A percentile compares a stretch with the other conserved stretches of the same genome.
phyloP scores from a whole-genome alignment of 2,113 vertebrate genomes.

The Pelobates fuscus region DNA sequence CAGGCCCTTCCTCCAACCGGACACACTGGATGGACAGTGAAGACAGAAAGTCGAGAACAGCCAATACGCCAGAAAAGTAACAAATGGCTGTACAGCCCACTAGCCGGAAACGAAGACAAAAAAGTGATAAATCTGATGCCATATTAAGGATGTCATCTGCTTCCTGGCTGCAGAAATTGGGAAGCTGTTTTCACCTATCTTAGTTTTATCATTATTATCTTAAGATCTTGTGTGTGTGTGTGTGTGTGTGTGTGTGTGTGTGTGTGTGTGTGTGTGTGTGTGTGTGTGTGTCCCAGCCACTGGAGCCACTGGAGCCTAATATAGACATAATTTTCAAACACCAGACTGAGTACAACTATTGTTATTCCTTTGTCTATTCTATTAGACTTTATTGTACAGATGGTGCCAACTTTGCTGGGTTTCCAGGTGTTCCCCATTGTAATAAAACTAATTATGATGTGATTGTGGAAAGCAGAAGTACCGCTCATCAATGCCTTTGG shows the following conservation, averaged over 20 bases:
- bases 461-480: too few species aligned
- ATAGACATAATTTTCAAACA: too few species aligned
- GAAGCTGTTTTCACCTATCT: slow-evolving; percentile 67
- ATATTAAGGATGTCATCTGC: slow-evolving; percentile 78
- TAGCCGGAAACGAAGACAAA: slow-evolving; percentile 76
- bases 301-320: slow-evolving; percentile 14
- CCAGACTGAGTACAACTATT: background rate
- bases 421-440: too few species aligned
- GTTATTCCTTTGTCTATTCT: slow-evolving; percentile 36
- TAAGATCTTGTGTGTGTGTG: too few species aligned
- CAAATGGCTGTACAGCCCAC: slow-evolving; percentile 73
- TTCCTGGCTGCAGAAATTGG: slow-evolving; percentile 76
- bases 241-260: too few species aligned
- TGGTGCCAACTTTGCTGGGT: slow-evolving; percentile 4
- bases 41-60: slow-evolving; percentile 70
- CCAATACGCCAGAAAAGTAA: slow-evolving; percentile 73
- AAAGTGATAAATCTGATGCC: slow-evolving; percentile 73
- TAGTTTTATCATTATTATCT: slow-evolving; percentile 61
- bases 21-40: slow-evolving; percentile 74
- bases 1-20: slow-evolving; percentile 78
- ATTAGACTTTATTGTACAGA: background rate
- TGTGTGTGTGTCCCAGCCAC: slow-evolving; percentile 53
- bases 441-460: too few species aligned
- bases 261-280: too few species aligned
- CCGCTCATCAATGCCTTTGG: too few species aligned